Conservation (phyloP, 2,888 invertebrate species). For the Pollenia labialis region DNA sequence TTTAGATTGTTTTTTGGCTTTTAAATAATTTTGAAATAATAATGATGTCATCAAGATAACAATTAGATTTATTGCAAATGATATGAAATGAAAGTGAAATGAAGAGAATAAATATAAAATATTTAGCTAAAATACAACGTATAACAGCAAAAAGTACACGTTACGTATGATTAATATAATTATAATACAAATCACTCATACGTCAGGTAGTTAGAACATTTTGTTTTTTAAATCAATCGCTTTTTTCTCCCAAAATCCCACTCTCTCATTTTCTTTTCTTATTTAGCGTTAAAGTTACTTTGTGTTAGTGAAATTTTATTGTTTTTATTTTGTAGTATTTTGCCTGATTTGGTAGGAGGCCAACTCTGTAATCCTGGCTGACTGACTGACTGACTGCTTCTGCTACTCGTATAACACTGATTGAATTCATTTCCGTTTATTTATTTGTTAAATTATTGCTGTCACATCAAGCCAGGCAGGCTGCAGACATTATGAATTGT, state of each 20-base stretch:
- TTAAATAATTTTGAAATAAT: constrained; percentile 14
- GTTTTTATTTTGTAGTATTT: neutral
- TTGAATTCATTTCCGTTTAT: constrained; percentile 75
- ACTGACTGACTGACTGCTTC: too few species aligned
- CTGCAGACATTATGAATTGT: constrained; percentile 64
- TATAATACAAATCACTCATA: constrained; percentile 40
- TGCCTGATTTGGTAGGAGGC: constrained; percentile 54
- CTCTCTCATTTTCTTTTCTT: neutral
- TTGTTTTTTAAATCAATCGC: neutral
- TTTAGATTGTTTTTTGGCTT: neutral
- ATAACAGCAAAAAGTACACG: neutral
- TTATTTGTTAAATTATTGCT: constrained; percentile 74
- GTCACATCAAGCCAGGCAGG: constrained; percentile 67
- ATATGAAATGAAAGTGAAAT: neutral
- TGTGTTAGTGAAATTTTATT: neutral
- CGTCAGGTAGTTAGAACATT: neutral
- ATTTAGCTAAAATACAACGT: neutral
- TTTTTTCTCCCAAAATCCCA: neutral
- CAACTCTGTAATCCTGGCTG: constrained; percentile 33
- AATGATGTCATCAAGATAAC: constrained; percentile 42
- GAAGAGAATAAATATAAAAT: neutral
- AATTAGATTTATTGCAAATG: neutral
- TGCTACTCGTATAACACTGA: constrained; percentile 58
- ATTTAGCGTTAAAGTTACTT: neutral
- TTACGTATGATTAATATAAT: constrained; percentile 27